Conservation (phyloP, 2,888 invertebrate species). For the Leucozona laternaria region DNA sequence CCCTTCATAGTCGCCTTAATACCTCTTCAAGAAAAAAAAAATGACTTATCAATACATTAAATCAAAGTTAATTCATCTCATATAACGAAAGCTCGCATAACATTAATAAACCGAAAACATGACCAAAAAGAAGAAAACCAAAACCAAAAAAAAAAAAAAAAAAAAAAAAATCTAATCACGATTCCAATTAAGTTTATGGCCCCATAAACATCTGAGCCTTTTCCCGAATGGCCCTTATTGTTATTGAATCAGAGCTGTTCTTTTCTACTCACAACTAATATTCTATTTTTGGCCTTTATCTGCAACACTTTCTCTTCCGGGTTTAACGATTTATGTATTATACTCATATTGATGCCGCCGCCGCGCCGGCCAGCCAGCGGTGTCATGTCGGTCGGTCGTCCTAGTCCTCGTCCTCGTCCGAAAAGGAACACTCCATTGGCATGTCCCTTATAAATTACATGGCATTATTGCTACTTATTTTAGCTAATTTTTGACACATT, state of each 20-base stretch:
- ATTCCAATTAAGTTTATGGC: conserved; percentile 43
- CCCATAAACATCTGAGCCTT: conserved; percentile 44
- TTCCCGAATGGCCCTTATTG: conserved; percentile 34
- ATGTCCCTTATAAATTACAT: conserved; percentile 53
- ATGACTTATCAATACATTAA: not conserved
- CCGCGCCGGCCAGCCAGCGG: not conserved
- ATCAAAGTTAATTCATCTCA: conserved; percentile 1
- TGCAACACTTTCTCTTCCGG: conserved; percentile 26
- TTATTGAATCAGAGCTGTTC: conserved; percentile 38
- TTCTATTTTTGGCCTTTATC: conserved; percentile 40
- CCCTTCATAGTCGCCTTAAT: not conserved
- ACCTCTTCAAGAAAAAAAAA: not conserved
- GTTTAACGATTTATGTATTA: conserved; percentile 20
- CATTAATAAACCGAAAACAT: conserved; percentile 14
- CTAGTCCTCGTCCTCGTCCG: too few species aligned
- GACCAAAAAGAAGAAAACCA: not conserved
- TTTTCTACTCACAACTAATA: conserved; percentile 28
- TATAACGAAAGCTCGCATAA: not conserved
- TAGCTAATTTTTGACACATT: conserved; percentile 73
- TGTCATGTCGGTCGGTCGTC: not conserved
- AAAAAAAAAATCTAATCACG: conserved; percentile 16
- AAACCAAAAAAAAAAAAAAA: not conserved
- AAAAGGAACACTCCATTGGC: conserved; percentile 4
- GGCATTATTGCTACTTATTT: conserved; percentile 66
- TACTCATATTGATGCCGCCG: not conserved